Evolutionary conservation across 2,797 vertebrate species (phyloP).

Genomic region (Ambastaia sidthimunki): DNA sequence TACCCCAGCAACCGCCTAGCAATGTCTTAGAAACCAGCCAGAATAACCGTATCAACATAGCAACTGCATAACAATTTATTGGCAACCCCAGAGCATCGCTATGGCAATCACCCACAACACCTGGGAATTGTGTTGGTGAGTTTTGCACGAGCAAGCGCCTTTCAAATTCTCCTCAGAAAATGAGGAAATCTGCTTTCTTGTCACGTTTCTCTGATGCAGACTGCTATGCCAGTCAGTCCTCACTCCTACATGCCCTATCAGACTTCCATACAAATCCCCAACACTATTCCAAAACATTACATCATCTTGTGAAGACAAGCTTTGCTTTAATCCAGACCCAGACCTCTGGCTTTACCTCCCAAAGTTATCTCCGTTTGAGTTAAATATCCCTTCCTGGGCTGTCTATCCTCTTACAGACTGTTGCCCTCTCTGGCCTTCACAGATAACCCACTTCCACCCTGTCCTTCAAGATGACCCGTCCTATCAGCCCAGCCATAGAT

Average conservation of each 20-base stretch:
- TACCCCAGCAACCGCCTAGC: background rate
- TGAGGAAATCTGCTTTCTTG: background rate
- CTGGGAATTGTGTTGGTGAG: background rate
- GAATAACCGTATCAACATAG: background rate
- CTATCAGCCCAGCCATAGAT: slow-evolving; percentile 25
- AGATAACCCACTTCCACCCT: slow-evolving; percentile 51
- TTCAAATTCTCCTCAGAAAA: background rate
- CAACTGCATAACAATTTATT: background rate
- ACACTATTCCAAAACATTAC: slow-evolving; percentile 54
- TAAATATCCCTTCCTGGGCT: slow-evolving; percentile 58
- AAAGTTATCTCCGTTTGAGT: slow-evolving; percentile 57
- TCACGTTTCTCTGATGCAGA: slow-evolving; percentile 19
- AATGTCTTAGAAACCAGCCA: background rate
- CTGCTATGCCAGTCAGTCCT: background rate
- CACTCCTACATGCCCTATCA: slow-evolving; percentile 33
- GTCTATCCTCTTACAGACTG: slow-evolving; percentile 67
- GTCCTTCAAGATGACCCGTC: slow-evolving; percentile 27
- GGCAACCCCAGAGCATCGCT: background rate
- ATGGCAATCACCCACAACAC: background rate
- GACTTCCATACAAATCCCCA: slow-evolving; percentile 26
- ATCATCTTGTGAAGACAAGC: slow-evolving; percentile 60
- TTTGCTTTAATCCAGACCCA: slow-evolving; percentile 56
- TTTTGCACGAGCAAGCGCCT: background rate
- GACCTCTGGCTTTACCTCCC: slow-evolving; percentile 49
- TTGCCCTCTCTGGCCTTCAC: slow-evolving; percentile 19